Evolutionary conservation across 2,888 invertebrate genomes (phyloP), one percentile per base, ranked within the genome.

Genomic region (Amphipoea oculea): DNA sequence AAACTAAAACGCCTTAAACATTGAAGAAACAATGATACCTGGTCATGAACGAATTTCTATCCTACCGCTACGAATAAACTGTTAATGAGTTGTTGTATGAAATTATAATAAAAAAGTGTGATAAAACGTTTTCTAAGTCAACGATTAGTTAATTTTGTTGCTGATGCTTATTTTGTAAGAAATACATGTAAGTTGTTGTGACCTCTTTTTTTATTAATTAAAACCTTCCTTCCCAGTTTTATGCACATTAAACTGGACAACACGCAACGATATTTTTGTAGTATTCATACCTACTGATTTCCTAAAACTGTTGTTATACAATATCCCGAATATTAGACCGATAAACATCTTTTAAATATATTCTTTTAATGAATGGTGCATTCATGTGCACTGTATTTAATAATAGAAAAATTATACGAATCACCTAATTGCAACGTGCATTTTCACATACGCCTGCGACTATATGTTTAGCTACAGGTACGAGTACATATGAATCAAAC

Each of bases 61-160:
- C 29, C 40, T 77, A 60, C 40, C 57, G 11, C 17, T 73, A 86
- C 45, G 42, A 57, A 48, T 67, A 40, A 67, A 51, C 62, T 66
- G n/a, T 72, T 23, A 20, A 36, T 17, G 66, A 66, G 9, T 42
- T 71, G 14, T 40, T 74, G 5, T 69, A 54, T 75, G 66, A 78
- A 65, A 40, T 45, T 45, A 66, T 14, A 48, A 48, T 20, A 60
- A 48, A 23, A 69, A 83, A 83, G 54, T 80, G 85, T 87, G 85
- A 87, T 87, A 80, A 62, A 66, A 71, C 7, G 63, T 74, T 84
- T 84, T 88, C 81, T 85, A 85, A 84, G 85, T 85, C 85, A 87
- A 71, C n/a, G 4, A 11, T 60, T 60, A 60, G n/a, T n/a, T 60
- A 60, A 60, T n/a, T 57, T 60, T 60, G 60, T 72, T 78, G 60